Evolutionary conservation across 92 coral and sea anemone species (phyloP), one percentile per base, ranked within the genome.

Genomic region (Palythoa caribaeorum): DNA sequence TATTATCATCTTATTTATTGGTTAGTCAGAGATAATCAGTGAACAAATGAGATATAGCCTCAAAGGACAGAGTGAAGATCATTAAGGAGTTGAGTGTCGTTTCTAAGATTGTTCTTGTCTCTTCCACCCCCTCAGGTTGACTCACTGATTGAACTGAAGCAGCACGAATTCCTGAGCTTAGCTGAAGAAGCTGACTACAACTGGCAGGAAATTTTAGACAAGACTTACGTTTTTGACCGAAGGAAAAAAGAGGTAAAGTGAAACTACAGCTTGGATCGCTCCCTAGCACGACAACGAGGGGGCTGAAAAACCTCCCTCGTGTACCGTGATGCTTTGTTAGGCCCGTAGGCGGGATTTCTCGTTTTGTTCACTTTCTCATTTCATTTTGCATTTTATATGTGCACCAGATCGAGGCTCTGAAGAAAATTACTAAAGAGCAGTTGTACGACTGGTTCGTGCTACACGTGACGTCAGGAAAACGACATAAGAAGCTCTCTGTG

Each of bases 171-270:
- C 72, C 92, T 96, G 28, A 92, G 93, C 72, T 88, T 96, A 20
- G 93, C 93, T 10, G 98, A 96, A 9, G 98, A 96, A 90, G 93
- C 94, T 1, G 91, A 93, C 72, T 89, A 95, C 87, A 94, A 96
- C 91, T 96, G 98, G 98, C 88, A 71, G 14, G 98, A 96, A 84
- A 86, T 96, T 37, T 65, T 93, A 53, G 98, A 93, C 53, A 92
- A 90, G 88, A 94, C 96, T 1, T 96, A 96, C 75, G 83, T 94
- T n/a, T 96, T 94, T 51, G 91, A 93, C 75, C 88, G 98, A 38
- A 84, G 83, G 28, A 80, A 88, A 9, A 91, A 87, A 68, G 98
- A 94, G 94, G 98, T 94, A 52, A 80, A 44, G 44, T 11, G 1
- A 9, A 6, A 19, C 9, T 16, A 53, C 7, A 2, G 6, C 3